phyloP scores from a whole-genome alignment of 1,140 invertebrate genomes.

The Macrobrachium nipponense region DNA sequence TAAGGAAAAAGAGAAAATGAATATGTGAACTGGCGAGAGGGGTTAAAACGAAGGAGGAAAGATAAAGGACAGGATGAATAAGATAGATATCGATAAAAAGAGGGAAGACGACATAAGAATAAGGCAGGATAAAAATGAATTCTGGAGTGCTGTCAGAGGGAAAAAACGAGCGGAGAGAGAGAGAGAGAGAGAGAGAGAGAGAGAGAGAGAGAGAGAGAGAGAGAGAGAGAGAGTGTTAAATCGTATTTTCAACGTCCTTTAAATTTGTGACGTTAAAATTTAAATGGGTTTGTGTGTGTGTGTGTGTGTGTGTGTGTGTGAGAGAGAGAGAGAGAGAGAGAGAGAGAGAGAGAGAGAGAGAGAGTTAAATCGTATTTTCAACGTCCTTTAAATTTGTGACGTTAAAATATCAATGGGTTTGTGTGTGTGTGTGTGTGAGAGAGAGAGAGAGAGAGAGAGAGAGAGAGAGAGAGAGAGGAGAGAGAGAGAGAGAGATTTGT shows the following conservation, averaged over 20 bases:
- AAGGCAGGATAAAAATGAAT: too few species aligned
- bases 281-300: too few species aligned
- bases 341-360: constrained; percentile 43
- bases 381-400: too few species aligned
- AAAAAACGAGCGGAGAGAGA: constrained; percentile 20
- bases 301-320: background rate
- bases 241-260: too few species aligned
- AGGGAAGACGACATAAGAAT: background rate
- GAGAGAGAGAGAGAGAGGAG: constrained; percentile 1
- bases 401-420: background rate
- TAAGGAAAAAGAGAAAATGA: background rate
- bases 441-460: background rate
- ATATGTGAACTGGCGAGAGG: too few species aligned
- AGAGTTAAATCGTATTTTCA: background rate
- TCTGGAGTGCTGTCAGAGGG: background rate
- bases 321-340: constrained; percentile 27
- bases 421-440: too few species aligned
- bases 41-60: background rate
- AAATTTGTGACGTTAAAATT: background rate
- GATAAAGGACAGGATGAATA: background rate
- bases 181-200: constrained; percentile 33
- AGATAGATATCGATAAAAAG: background rate
- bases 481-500: constrained; percentile 1
- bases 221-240: constrained; percentile 29
- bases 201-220: constrained; percentile 40